Base-by-base conservation (phyloP, 2,113 vertebrate genomes). In the Rhineura floridana region DNA sequence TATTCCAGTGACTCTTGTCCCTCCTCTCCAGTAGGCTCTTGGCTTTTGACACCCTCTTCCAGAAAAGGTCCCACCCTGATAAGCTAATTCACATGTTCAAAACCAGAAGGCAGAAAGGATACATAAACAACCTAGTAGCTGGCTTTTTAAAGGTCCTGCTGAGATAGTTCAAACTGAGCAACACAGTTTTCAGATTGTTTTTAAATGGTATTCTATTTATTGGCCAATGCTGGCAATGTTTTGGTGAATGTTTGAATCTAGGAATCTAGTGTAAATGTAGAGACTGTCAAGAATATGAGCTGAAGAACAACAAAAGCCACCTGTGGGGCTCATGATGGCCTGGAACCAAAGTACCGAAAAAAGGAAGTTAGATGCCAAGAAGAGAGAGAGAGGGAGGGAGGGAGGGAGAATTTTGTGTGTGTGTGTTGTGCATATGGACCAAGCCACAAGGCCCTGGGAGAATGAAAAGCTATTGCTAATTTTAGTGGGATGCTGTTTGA, bases 231-330 rank as follows among this genome's bases (percentile, higher is more conserved):
- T 92, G 91, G 93, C 94, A 94, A 94, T 95, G 94, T 95, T 83
- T 92, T 93, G 96, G 90, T 96, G 72, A 96, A 96, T 93, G 94
- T 94, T 96, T 91, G 91, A 94, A 96, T 96, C 92, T 89, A 96
- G 93, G 94, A 96, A 90, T 95, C 96, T 95, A 95, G 93, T 95
- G 94, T 96, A 96, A 95, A 96, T 95, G 94, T 85, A 95, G 95
- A 93, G 96, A 95, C 96, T 97, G 97, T 97, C 96, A 97, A 93
- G 96, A 96, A 97, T 97, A 97, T 93, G 96, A 97, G 96, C 97
- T 97, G 97, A 95, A 95, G 93, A 94, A 94, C 96, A 97, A 97
- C 96, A 95, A 89, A 96, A 97, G 95, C 97, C 97, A 97, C 97
- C 97, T 97, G 97, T 93, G 33, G 92, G 94, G 94, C 95, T 95